Evolutionary conservation across 64 coral and sea anemone species (phyloP).

Genomic region (Pachyseris speciosa): DNA sequence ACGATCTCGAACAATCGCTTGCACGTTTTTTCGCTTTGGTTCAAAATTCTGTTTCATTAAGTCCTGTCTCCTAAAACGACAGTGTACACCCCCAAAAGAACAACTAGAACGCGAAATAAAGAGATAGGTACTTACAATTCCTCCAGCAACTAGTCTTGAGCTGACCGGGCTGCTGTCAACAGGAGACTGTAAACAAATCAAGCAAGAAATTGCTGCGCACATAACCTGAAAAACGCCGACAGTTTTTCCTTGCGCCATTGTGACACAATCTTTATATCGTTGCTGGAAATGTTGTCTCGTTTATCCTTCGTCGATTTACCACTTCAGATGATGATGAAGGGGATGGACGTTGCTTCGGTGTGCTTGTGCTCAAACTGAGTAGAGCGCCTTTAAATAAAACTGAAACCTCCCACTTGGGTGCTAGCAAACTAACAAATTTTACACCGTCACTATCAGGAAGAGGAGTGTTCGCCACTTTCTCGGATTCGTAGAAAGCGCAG

Average conservation of each 20-base stretch:
- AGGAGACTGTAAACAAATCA: background rate
- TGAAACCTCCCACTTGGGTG: background rate
- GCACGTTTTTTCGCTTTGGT: too few relatives aligned
- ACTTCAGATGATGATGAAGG: background rate
- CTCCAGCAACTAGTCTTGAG: constrained; percentile 10
- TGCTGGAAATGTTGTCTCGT: background rate
- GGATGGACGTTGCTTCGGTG: background rate
- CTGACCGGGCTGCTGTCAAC: background rate
- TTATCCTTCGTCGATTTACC: background rate
- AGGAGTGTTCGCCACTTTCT: background rate
- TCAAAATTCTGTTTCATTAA: background rate
- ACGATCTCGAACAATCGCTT: too few relatives aligned
- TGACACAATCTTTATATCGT: too few relatives aligned
- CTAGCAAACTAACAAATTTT: background rate
- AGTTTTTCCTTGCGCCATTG: background rate
- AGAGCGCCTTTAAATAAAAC: background rate
- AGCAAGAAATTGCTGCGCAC: background rate
- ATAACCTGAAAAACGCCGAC: background rate
- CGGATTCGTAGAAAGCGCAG: background rate
- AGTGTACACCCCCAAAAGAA: background rate
- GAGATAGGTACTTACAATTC: constrained; percentile 13
- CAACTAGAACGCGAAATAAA: background rate
- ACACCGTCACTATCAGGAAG: background rate
- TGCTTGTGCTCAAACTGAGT: background rate
- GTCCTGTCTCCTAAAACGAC: background rate